phyloP scores from a whole-genome alignment of 2,113 vertebrate genomes.

The Trochalopteron elliotii region DNA sequence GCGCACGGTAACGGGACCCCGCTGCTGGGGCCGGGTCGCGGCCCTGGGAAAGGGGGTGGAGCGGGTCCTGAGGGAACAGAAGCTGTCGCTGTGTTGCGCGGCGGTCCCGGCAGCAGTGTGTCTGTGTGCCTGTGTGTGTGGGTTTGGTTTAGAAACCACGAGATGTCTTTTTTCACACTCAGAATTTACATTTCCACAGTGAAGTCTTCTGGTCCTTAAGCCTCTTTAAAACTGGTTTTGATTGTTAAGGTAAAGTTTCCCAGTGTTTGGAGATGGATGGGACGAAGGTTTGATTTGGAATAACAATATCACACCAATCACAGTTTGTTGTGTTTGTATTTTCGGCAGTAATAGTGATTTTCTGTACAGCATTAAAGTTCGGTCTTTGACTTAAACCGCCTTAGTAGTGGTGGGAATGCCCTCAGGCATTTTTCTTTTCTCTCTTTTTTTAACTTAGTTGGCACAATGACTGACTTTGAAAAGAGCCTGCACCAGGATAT shows the following conservation, averaged over 20 bases:
- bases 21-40: accelerated
- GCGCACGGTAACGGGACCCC: accelerated
- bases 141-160: accelerated
- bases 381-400: neutral
- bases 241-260: neutral
- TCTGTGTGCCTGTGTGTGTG: no score
- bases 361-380: neutral
- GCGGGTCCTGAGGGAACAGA: neutral
- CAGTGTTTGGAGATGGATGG: neutral
- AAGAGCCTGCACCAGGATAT: constrained; percentile 67
- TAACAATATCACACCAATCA: neutral
- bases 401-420: neutral
- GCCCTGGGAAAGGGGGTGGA: no score
- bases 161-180: accelerated
- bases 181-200: neutral
- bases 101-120: neutral
- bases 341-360: neutral
- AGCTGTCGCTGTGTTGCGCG: neutral
- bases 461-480: constrained; percentile 61
- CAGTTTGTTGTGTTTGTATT: neutral
- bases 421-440: neutral
- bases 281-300: neutral
- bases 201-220: neutral
- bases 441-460: neutral
- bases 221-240: neutral